Evolutionary conservation across 1,140 invertebrate species (phyloP).

Genomic region (Vanessa tameamea): DNA sequence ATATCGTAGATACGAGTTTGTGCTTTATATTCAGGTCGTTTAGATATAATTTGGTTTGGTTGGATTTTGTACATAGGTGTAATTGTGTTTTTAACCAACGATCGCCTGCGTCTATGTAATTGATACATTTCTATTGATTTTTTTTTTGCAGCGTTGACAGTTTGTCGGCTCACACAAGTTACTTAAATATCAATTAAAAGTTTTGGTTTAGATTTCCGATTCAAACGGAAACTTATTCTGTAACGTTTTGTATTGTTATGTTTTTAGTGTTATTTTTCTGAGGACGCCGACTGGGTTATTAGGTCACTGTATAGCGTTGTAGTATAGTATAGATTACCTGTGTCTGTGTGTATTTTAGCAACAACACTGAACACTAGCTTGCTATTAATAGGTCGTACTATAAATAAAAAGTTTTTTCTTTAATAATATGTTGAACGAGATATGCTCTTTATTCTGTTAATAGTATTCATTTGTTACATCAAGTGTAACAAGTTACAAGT

Average conservation of each 20-base stretch:
- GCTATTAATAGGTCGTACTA: too few species aligned
- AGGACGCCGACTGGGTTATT: neutral
- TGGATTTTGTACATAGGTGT: neutral
- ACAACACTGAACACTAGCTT: too few species aligned
- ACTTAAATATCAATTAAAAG: constrained; percentile 22
- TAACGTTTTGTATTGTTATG: neutral
- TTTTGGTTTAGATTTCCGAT: constrained; percentile 9
- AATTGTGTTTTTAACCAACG: constrained; percentile 13
- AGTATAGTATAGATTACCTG: neutral
- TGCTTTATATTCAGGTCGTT: neutral
- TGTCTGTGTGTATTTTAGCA: too few species aligned
- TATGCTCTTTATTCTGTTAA: too few species aligned
- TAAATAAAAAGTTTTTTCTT: too few species aligned
- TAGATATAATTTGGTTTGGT: neutral
- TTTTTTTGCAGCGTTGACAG: neutral
- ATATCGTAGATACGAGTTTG: neutral
- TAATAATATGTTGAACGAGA: too few species aligned
- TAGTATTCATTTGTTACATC: too few species aligned
- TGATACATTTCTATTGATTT: constrained; percentile 27
- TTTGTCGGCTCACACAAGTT: neutral
- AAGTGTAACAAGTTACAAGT: too few species aligned
- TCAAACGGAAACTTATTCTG: constrained; percentile 17
- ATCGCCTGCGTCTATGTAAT: constrained; percentile 19
- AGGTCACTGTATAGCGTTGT: neutral
- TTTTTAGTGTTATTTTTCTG: neutral